A percentile compares a stretch with the other conserved stretches of the same genome.
Conservation (phyloP, 2,113 vertebrate genomes). For the Corydoras maculifer region DNA sequence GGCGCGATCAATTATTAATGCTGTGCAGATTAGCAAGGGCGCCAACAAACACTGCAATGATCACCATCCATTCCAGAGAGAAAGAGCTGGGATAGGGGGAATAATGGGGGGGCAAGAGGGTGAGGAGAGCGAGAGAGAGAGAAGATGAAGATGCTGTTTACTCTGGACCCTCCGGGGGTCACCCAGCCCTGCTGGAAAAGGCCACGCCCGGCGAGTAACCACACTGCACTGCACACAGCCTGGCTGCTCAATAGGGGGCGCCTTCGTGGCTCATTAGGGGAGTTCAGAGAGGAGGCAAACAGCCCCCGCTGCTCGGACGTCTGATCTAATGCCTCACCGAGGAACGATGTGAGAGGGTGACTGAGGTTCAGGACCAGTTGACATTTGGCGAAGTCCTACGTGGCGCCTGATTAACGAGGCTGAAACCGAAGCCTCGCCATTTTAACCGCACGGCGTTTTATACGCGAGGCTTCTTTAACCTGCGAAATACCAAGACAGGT, state of each 20-base stretch:
- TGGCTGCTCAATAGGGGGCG: slow-evolving; percentile 17
- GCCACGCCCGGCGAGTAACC: neutral
- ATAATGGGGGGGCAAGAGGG: neutral
- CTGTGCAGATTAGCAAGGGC: slow-evolving; percentile 64
- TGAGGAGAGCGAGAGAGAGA: slow-evolving; percentile 9
- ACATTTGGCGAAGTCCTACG: no score
- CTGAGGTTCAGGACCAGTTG: no score
- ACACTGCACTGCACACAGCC: neutral
- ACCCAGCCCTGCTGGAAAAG: slow-evolving; percentile 20
- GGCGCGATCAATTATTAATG: slow-evolving; percentile 70
- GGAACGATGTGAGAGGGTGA: no score
- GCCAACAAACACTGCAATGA: slow-evolving; percentile 57
- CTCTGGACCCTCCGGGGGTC: slow-evolving; percentile 5
- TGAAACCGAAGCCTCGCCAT: no score
- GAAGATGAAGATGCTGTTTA: slow-evolving; percentile 16
- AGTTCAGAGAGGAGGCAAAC: neutral
- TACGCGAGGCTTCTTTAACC: no score
- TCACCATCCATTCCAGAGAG: slow-evolving; percentile 54
- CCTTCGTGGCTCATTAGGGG: neutral
- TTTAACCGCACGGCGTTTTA: no score
- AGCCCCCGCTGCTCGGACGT: neutral
- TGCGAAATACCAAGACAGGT: no score
- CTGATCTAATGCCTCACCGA: neutral
- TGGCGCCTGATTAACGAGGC: no score
- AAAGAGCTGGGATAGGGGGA: slow-evolving; percentile 12